phyloP scores from a whole-genome alignment of 2,113 vertebrate genomes.

The Menura novaehollandiae region DNA sequence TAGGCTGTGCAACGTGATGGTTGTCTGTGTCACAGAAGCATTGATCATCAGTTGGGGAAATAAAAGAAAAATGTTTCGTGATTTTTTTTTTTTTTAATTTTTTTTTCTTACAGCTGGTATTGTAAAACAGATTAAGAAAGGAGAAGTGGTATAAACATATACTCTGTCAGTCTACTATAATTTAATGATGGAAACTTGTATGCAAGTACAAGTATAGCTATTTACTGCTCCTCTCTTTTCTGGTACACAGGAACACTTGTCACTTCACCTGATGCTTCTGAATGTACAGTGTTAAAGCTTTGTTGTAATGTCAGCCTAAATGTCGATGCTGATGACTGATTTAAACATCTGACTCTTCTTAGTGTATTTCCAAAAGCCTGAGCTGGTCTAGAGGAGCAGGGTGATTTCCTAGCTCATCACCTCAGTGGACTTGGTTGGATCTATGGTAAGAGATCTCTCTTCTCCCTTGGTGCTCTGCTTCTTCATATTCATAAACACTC shows the following conservation, averaged over 20 bases:
- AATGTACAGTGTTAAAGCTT: background rate
- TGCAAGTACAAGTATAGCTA: background rate
- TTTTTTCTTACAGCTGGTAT: background rate
- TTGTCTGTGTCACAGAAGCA: background rate
- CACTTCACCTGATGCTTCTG: background rate
- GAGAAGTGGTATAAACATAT: background rate
- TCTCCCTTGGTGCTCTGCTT: background rate
- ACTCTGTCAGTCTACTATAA: background rate
- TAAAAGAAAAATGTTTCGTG: fast-evolving
- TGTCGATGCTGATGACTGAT: background rate
- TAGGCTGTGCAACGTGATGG: background rate
- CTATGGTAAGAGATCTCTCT: background rate
- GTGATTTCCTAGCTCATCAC: background rate
- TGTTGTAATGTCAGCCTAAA: background rate
- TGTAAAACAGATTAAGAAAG: background rate
- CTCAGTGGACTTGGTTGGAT: background rate
- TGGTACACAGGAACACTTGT: background rate
- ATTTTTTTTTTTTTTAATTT: background rate
- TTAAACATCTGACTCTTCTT: background rate
- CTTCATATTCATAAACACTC: background rate
- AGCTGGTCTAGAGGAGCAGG: background rate
- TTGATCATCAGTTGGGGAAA: background rate
- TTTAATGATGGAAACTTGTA: background rate
- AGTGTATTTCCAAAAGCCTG: background rate
- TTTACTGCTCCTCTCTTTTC: background rate